Conservation (phyloP, 2,797 vertebrate species). For the Hoplostethus mediterraneus region DNA sequence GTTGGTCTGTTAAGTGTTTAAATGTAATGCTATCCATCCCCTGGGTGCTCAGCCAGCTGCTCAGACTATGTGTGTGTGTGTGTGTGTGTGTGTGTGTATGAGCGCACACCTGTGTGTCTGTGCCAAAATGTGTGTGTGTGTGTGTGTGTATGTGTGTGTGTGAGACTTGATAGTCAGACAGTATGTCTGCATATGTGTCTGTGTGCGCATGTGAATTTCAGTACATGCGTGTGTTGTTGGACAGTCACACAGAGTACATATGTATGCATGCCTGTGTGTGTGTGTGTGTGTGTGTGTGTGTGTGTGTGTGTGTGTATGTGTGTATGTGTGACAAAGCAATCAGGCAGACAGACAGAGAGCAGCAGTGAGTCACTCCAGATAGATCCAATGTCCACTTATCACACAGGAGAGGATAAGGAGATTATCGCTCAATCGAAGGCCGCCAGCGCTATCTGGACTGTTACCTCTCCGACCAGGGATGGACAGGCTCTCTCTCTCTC, state of each 20-base stretch:
- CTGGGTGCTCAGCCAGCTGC: constrained; percentile 48
- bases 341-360: constrained; percentile 68
- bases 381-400: constrained; percentile 83
- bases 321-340: constrained; percentile 45
- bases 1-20: constrained; percentile 83
- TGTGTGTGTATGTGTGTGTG: not conserved
- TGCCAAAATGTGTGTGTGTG: not conserved
- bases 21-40: constrained; percentile 85
- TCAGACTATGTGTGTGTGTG: constrained; percentile 17
- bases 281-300: constrained; percentile 22
- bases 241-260: not conserved
- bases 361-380: constrained; percentile 72
- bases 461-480: constrained; percentile 58
- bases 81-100: constrained; percentile 1
- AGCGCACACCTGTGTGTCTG: not conserved
- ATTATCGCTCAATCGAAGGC: constrained; percentile 79
- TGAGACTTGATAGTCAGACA: not conserved
- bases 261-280: not conserved
- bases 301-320: constrained; percentile 27
- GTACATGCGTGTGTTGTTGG: not conserved
- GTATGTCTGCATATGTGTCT: constrained; percentile 24
- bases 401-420: constrained; percentile 76
- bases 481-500: constrained; percentile 36
- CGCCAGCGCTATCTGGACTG: constrained; percentile 60
- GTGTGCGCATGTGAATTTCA: not conserved